Evolutionary conservation across 1,140 invertebrate genomes (phyloP), one percentile per base, ranked within the genome.

Genomic region (Coptotermes formosanus): DNA sequence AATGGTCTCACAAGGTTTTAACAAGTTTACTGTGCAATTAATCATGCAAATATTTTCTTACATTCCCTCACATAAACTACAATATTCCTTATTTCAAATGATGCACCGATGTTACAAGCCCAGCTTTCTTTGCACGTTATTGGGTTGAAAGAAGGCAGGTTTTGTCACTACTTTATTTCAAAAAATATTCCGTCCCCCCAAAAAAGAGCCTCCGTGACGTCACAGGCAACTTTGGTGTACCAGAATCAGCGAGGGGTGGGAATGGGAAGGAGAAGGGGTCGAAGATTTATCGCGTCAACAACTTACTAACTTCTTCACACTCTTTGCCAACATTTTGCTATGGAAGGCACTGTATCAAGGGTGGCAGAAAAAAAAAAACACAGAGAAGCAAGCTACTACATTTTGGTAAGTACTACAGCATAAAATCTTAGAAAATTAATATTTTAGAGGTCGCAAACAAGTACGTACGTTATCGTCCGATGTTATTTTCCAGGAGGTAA

Each of bases 261-360:
- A 55, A 55, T 4, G 38, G 38, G 52, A 48, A 11, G 48, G 9
- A 48, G 48, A n/a, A 19, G 25, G 14, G 64, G 64, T n/a, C 64
- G 64, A n/a, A 75, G 64, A 75, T 75, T 75, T 75, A 75, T 75
- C 64, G 64, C 64, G 64, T 75, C 64, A 75, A 75, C 64, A 75
- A 75, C 64, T 75, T 30, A 30, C 25, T 7, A 75, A 75, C 64
- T 75, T 75, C 64, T 30, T 30, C 64, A 11, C 64, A 30, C 64
- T 75, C 64, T 11, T 30, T 30, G 64, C 64, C 64, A 75, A 16
- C 64, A 25, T 55, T 55, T 55, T 25, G 25, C 64, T 75, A 55
- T 21, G 19, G 64, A 3, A 14, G 25, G 64, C 64, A 25, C n/a
- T 75, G 64, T 30, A 75, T n/a, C 25, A 75, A 23, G 16, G 21